A percentile compares a stretch with the other conserved stretches of the same genome.
Evolutionary conservation across 1,140 invertebrate genomes (phyloP).

Genomic region (Lerema accius): DNA sequence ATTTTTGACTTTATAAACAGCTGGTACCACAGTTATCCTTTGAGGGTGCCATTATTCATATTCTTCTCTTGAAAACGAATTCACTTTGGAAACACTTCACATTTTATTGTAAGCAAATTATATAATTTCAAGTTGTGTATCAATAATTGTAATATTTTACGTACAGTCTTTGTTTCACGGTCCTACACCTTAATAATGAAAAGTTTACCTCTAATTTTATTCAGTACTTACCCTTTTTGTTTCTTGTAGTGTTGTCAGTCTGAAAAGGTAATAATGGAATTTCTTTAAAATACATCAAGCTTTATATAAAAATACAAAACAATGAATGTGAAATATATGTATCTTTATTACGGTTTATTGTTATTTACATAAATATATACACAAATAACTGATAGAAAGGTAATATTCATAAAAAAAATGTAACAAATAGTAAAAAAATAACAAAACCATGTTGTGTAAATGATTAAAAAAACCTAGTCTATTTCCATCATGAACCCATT

Average conservation of each 20-base stretch:
- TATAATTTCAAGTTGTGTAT: slow-evolving; percentile 8
- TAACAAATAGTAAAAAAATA: background rate
- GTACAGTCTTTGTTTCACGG: slow-evolving; percentile 2
- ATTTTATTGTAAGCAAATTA: slow-evolving; percentile 9
- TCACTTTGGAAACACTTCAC: slow-evolving; percentile 41
- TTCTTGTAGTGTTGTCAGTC: slow-evolving; percentile 71
- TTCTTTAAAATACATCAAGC: background rate
- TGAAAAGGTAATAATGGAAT: slow-evolving; percentile 60
- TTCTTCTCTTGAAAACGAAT: slow-evolving; percentile 30
- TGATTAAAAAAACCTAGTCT: no score
- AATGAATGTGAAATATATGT: background rate
- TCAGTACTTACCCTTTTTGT: slow-evolving; percentile 72
- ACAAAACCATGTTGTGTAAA: background rate
- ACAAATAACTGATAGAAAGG: background rate
- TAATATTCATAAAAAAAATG: slow-evolving; percentile 4
- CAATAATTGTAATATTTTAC: slow-evolving; percentile 11
- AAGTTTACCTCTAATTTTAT: background rate
- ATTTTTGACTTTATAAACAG: slow-evolving; percentile 23
- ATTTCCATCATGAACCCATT: slow-evolving; percentile 73
- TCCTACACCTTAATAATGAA: background rate
- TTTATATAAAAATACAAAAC: slow-evolving; percentile 10
- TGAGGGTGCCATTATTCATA: slow-evolving; percentile 19
- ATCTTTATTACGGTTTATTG: slow-evolving; percentile 8
- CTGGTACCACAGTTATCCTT: slow-evolving; percentile 26
- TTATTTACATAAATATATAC: slow-evolving; percentile 23